These are phyloP conservation scores for Channa argus DNA, from an alignment of 2,113 vertebrate species.

Conservation along the genomic window DNA sequence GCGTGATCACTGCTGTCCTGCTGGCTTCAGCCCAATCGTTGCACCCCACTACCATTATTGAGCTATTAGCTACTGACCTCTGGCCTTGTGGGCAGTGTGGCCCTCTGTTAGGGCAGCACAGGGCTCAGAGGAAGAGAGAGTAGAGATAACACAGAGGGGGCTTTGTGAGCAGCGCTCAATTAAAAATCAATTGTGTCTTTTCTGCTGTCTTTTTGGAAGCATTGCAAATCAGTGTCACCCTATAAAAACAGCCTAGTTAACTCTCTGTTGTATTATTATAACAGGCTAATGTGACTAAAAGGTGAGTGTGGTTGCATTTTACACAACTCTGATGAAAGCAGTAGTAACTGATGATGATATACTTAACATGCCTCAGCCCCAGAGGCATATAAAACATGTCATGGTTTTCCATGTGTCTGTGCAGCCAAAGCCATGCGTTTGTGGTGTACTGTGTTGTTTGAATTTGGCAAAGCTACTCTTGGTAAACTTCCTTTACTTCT, in stretches of 20 bases:
- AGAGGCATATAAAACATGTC: constrained; percentile 4
- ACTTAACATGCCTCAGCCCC: no score
- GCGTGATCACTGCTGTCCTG: constrained; percentile 18
- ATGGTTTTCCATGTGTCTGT: background rate
- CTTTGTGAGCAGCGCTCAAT: constrained; percentile 70
- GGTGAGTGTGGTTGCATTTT: no score
- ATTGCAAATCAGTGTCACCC: constrained; percentile 35
- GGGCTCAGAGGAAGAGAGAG: constrained; percentile 36
- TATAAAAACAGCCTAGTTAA: background rate
- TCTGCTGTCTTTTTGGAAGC: constrained; percentile 14
- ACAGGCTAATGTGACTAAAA: no score
- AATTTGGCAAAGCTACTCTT: constrained; percentile 11
- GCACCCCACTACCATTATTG: constrained; percentile 55
- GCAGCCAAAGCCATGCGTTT: background rate
- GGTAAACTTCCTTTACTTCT: background rate
- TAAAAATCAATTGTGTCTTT: constrained; percentile 44
- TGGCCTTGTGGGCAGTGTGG: constrained; percentile 49
- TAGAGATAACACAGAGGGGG: constrained; percentile 57
- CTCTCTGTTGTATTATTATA: background rate
- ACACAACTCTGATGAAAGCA: no score
- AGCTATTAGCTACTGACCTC: constrained; percentile 68
- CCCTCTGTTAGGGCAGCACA: constrained; percentile 38
- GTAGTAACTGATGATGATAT: background rate
- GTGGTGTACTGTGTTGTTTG: constrained; percentile 7
- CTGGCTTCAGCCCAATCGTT: constrained; percentile 7